phyloP scores from a whole-genome alignment of 2,797 vertebrate species.

The Fistularia tabacaria region DNA sequence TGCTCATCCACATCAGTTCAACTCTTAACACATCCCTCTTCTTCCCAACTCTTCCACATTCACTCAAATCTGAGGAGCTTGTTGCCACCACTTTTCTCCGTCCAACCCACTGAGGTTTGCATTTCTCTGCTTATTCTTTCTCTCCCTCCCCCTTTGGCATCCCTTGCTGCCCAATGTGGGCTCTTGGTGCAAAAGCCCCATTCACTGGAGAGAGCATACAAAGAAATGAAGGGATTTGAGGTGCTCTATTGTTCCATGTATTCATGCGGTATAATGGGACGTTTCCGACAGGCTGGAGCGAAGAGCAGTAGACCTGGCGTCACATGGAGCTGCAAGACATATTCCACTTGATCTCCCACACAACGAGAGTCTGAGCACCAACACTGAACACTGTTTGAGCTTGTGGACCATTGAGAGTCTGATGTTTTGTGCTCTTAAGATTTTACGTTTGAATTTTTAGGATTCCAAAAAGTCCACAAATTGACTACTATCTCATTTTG shows the following conservation, averaged over 20 bases:
- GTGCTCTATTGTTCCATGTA: constrained; percentile 52
- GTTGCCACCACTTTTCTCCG: no score
- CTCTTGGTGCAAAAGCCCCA: constrained; percentile 34
- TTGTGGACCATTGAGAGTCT: no score
- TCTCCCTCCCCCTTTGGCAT: constrained; percentile 12
- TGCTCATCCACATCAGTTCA: constrained; percentile 18
- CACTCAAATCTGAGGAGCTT: no score
- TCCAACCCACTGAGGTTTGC: no score
- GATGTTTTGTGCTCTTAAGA: no score
- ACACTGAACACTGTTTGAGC: background rate
- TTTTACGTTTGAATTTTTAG: no score
- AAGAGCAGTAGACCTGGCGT: constrained; percentile 29
- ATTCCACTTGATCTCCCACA: constrained; percentile 42
- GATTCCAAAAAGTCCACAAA: no score
- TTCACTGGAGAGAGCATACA: constrained; percentile 28
- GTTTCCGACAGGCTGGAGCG: constrained; percentile 47
- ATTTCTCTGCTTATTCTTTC: background rate
- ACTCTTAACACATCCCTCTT: constrained; percentile 5
- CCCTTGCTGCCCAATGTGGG: constrained; percentile 12
- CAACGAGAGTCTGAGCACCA: constrained; percentile 29
- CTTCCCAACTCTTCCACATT: background rate
- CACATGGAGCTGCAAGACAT: constrained; percentile 34
- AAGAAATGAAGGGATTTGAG: constrained; percentile 58
- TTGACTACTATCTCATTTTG: no score
- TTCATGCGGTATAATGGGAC: constrained; percentile 52